Conservation (phyloP, 2,113 vertebrate species). For the Hypomesus transpacificus region DNA sequence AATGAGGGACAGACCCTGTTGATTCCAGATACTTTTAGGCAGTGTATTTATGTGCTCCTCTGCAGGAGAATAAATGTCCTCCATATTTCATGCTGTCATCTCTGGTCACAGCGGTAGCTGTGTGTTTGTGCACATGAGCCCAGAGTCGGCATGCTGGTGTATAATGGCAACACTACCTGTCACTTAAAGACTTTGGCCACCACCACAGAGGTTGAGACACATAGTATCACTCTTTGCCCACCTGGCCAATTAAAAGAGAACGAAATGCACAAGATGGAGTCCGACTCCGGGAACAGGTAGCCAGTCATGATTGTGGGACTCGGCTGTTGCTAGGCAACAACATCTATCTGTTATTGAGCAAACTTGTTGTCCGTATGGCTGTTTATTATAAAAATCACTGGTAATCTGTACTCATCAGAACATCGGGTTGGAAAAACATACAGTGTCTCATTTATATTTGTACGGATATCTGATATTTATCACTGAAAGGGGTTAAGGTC, state of each 20-base stretch:
- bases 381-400: conserved; percentile 62
- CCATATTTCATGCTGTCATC: conserved; percentile 78
- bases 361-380: conserved; percentile 64
- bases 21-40: conserved; percentile 66
- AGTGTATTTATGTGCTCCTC: conserved; percentile 72
- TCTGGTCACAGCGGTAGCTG: conserved; percentile 55
- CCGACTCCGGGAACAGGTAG: conserved; percentile 66
- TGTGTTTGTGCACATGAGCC: conserved; percentile 55
- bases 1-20: conserved; percentile 63
- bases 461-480: conserved; percentile 31
- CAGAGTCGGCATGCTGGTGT: conserved; percentile 50
- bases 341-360: conserved; percentile 69
- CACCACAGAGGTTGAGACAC: conserved; percentile 49
- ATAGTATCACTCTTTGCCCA: conserved; percentile 65
- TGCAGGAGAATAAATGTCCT: conserved; percentile 71
- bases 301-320: conserved; percentile 62
- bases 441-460: conserved; percentile 25
- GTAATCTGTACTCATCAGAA: conserved; percentile 51
- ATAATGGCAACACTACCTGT: conserved; percentile 53
- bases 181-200: conserved; percentile 62
- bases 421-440: conserved; percentile 18
- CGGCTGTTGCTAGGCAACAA: conserved; percentile 77
- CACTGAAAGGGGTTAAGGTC: conserved; percentile 14
- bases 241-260: conserved; percentile 72
- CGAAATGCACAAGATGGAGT: conserved; percentile 66